Conservation (phyloP, 1,140 invertebrate genomes). For the Trichonephila clavipes region DNA sequence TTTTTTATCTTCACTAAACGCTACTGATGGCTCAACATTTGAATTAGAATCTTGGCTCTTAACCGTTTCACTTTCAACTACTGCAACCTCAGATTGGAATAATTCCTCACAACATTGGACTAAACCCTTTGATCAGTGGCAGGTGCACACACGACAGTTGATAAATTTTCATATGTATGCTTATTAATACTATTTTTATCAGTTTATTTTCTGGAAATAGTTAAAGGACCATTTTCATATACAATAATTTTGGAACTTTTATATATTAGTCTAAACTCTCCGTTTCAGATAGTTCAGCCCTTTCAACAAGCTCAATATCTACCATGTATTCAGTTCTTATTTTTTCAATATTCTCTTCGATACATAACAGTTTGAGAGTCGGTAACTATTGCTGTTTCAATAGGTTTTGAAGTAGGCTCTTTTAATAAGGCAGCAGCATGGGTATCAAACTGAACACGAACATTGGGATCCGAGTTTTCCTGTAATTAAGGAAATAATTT, state of each 20-base stretch:
- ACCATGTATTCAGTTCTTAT: not conserved
- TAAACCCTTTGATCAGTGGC: not conserved
- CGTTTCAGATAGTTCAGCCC: too few relatives aligned
- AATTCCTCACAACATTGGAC: not conserved
- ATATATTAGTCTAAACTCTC: not conserved
- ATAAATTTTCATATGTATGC: too few relatives aligned
- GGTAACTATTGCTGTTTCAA: not conserved
- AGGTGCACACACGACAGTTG: not conserved
- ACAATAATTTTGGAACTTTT: not conserved
- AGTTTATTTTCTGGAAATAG: conserved; percentile 5
- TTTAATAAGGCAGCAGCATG: conserved; percentile 17
- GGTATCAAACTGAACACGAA: conserved; percentile 3
- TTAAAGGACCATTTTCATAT: not conserved
- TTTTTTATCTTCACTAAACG: not conserved
- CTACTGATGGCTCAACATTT: not conserved
- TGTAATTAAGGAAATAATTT: not conserved
- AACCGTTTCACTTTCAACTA: not conserved
- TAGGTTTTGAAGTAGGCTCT: too few relatives aligned
- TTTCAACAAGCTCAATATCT: not conserved
- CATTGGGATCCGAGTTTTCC: conserved; percentile 4
- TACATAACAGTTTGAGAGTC: not conserved
- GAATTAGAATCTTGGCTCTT: not conserved
- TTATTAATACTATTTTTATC: not conserved
- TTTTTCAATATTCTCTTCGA: not conserved
- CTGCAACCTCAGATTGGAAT: not conserved